Percentiles rank a stretch among this genome's conserved stretches.
Evolutionary conservation across 1,140 invertebrate species (phyloP).

Genomic region (Saccostrea glomerata): DNA sequence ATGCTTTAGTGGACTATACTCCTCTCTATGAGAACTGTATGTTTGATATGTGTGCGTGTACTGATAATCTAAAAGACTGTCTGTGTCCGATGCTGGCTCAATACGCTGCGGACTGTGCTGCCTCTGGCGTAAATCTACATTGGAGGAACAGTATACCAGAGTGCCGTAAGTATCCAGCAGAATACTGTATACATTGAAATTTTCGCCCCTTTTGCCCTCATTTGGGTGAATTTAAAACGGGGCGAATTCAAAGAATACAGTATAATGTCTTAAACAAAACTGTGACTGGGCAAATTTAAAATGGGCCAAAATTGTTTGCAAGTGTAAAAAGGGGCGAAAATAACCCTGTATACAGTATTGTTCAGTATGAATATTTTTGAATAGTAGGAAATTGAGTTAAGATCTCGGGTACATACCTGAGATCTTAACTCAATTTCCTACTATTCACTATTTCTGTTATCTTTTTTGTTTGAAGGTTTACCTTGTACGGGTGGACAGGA

Average conservation of each 20-base stretch:
- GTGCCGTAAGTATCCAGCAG: conserved; percentile 82
- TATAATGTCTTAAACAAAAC: too few species aligned
- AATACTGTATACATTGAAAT: too few species aligned
- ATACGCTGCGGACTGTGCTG: conserved; percentile 89
- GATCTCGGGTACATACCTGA: too few species aligned
- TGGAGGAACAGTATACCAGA: conserved; percentile 87
- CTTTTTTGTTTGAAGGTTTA: conserved; percentile 56
- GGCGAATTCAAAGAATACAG: too few species aligned
- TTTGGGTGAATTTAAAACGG: too few species aligned
- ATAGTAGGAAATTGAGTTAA: too few species aligned
- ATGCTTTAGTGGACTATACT: conserved; percentile 88
- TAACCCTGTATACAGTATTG: too few species aligned
- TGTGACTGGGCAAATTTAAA: too few species aligned
- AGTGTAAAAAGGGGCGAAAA: too few species aligned
- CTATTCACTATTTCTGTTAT: background rate
- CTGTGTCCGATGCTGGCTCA: conserved; percentile 89
- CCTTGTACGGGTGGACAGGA: conserved; percentile 87
- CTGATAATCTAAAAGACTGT: conserved; percentile 81
- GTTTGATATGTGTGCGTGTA: conserved; percentile 92
- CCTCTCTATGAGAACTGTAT: conserved; percentile 89
- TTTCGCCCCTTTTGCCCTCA: too few species aligned
- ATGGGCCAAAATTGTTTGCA: too few species aligned
- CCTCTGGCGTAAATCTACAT: conserved; percentile 84
- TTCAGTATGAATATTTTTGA: too few species aligned
- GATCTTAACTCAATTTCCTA: background rate